Conservation (phyloP, 1,140 invertebrate genomes). For the Tetramorium parvispinum region DNA sequence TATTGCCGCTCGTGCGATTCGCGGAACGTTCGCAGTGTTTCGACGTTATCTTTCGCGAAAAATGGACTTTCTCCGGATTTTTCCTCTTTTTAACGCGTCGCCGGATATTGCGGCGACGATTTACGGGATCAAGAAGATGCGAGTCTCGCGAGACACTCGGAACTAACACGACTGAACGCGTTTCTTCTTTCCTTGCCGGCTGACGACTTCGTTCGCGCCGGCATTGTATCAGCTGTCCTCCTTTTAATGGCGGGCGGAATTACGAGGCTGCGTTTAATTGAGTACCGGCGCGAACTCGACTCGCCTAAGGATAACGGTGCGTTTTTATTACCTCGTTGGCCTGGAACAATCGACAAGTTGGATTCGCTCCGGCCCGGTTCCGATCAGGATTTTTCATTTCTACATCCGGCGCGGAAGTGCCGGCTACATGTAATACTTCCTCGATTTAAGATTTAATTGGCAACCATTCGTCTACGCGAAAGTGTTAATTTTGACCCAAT, state of each 20-base stretch:
- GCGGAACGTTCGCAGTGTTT: neutral
- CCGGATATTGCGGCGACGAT: neutral
- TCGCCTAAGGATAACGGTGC: constrained; percentile 57
- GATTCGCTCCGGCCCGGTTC: constrained; percentile 17
- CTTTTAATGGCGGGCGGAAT: constrained; percentile 23
- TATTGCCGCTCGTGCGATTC: constrained; percentile 33
- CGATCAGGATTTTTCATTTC: constrained; percentile 29
- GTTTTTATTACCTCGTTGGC: constrained; percentile 66
- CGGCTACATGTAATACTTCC: neutral
- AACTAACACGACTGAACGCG: constrained; percentile 6
- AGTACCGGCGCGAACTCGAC: constrained; percentile 51
- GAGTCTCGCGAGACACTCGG: neutral
- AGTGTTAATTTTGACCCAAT: constrained; percentile 53
- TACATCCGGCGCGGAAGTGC: constrained; percentile 41
- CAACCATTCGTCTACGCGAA: neutral
- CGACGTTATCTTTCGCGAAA: constrained; percentile 30
- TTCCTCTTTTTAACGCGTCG: neutral
- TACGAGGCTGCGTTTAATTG: constrained; percentile 48
- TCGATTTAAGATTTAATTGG: constrained; percentile 28
- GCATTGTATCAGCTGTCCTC: constrained; percentile 36
- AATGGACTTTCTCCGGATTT: constrained; percentile 27
- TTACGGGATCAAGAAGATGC: neutral
- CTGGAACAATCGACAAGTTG: constrained; percentile 61
- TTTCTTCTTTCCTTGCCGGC: neutral
- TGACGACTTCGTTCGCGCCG: neutral